A percentile compares a stretch with the other conserved stretches of the same genome.
These are phyloP conservation scores for Eurosta solidaginis DNA, from an alignment of 1,140 invertebrate species.

Conservation along the genomic window DNA sequence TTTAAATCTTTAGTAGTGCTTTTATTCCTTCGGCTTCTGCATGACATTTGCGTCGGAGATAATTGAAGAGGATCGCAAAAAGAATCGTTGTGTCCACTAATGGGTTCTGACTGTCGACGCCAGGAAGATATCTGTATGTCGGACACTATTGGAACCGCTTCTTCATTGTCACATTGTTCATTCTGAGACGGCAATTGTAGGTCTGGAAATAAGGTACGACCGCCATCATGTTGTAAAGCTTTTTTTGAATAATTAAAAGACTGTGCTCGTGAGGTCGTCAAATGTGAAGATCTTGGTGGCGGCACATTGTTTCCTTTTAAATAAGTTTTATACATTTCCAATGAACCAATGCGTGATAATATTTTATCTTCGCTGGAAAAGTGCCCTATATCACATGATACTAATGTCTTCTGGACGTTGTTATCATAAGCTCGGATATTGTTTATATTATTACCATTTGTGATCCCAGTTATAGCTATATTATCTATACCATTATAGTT, in stretches of 20 bases:
- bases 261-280: constrained; percentile 62
- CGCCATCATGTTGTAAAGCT: constrained; percentile 13
- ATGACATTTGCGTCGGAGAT: background rate
- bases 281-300: constrained; percentile 62
- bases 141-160: background rate
- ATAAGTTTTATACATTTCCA: background rate
- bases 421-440: background rate
- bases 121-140: background rate
- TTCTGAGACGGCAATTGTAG: background rate
- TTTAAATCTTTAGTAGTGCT: background rate
- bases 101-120: constrained; percentile 26
- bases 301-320: constrained; percentile 48
- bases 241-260: constrained; percentile 35
- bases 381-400: background rate
- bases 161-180: constrained; percentile 8
- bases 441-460: background rate
- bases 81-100: background rate
- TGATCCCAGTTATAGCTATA: background rate
- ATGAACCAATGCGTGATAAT: constrained; percentile 35
- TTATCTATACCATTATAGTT: background rate
- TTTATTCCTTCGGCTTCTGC: background rate
- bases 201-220: constrained; percentile 49
- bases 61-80: background rate
- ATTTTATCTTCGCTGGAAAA: background rate
- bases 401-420: background rate